Conservation (phyloP, 2,797 vertebrate species). For the Chrysolophus pictus region DNA sequence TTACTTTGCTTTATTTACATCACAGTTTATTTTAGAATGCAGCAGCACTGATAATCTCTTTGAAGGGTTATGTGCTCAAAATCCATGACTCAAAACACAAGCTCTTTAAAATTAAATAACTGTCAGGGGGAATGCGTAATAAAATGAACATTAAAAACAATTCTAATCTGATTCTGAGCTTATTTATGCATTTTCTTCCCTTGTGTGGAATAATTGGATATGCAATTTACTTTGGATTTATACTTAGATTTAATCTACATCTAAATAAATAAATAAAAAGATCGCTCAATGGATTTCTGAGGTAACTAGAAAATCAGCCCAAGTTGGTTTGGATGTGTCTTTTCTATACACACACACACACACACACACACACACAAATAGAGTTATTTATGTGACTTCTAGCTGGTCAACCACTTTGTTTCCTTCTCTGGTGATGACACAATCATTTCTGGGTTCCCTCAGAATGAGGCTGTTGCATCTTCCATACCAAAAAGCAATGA, state of each 20-base stretch:
- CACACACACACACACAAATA: not conserved
- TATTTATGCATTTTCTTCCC: conserved; percentile 37
- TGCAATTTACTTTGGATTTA: conserved; percentile 23
- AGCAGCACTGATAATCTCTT: not conserved
- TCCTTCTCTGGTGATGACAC: not conserved
- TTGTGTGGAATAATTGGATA: conserved; percentile 1
- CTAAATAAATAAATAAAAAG: not conserved
- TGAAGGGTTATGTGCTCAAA: not conserved
- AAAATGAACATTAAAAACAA: conserved; percentile 18
- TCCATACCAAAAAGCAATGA: not conserved
- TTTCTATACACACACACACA: not conserved
- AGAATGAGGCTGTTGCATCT: not conserved
- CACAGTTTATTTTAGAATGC: not conserved
- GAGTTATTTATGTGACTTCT: not conserved
- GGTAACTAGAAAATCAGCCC: conserved; percentile 14
- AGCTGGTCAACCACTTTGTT: not conserved
- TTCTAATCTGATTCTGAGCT: not conserved
- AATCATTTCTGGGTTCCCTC: not conserved
- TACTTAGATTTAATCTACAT: conserved; percentile 20
- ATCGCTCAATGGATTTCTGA: not conserved
- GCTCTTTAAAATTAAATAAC: conserved; percentile 36
- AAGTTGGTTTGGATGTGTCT: not conserved
- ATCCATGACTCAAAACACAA: not conserved
- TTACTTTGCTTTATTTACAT: not conserved
- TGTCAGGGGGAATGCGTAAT: not conserved